Conservation (phyloP, 1,140 invertebrate species). For the Marisa cornuarietis region DNA sequence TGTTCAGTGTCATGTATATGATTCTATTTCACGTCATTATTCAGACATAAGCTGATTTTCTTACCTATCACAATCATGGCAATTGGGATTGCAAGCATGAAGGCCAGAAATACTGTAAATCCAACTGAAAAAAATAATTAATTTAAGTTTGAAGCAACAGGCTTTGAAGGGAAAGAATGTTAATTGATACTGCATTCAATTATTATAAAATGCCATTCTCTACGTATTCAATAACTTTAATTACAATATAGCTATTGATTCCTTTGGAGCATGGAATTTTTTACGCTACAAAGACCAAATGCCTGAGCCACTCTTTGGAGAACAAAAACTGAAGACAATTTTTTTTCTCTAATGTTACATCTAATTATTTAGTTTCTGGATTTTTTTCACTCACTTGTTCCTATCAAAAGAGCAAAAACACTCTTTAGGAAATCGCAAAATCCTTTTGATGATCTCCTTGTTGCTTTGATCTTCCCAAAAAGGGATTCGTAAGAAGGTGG, state of each 20-base stretch:
- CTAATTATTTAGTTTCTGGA: too few relatives aligned
- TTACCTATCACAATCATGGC: conserved; percentile 75
- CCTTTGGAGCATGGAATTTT: too few relatives aligned
- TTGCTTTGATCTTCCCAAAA: conserved; percentile 75
- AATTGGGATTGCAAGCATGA: conserved; percentile 74
- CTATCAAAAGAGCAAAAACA: conserved; percentile 72
- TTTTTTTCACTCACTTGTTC: conserved; percentile 70
- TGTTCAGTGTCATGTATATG: too few relatives aligned
- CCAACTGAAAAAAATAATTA: conserved; percentile 70
- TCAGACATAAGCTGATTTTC: conserved; percentile 18
- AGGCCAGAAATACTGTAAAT: conserved; percentile 72
- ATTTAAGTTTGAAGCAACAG: not conserved
- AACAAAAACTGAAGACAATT: too few relatives aligned
- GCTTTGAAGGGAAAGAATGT: not conserved
- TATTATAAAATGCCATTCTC: not conserved
- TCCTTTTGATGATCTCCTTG: conserved; percentile 71
- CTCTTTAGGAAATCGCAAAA: conserved; percentile 74
- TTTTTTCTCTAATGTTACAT: too few relatives aligned
- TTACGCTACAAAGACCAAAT: too few relatives aligned
- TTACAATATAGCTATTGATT: not conserved
- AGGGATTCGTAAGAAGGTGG: conserved; percentile 77
- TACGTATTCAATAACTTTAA: not conserved
- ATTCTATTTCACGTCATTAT: not conserved
- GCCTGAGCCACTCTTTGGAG: too few relatives aligned
- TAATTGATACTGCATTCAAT: not conserved